Percentiles rank a stretch among this genome's conserved stretches.
phyloP scores from a whole-genome alignment of 1,140 invertebrate genomes.

The Dryas iulia region DNA sequence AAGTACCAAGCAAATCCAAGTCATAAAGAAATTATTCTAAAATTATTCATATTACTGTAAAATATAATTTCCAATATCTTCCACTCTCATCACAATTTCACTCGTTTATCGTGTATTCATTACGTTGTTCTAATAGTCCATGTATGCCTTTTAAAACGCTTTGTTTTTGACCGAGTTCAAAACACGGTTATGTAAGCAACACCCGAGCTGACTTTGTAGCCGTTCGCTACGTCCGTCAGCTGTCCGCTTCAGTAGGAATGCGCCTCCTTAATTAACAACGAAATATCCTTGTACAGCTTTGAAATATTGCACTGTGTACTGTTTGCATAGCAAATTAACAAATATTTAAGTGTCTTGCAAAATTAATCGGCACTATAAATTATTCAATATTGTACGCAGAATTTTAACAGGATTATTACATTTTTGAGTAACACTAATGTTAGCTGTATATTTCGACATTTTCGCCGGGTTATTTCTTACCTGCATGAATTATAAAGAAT shows the following conservation, averaged over 20 bases:
- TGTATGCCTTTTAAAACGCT: background rate
- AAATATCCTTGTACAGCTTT: constrained; percentile 19
- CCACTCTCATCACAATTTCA: too few species aligned
- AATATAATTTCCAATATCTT: too few species aligned
- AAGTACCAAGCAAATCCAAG: too few species aligned
- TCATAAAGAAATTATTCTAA: too few species aligned
- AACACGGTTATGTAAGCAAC: background rate
- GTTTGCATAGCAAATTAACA: background rate
- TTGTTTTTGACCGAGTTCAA: background rate
- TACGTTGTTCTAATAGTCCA: background rate
- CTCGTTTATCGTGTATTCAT: background rate
- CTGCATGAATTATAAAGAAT: too few species aligned
- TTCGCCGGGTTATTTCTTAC: too few species aligned
- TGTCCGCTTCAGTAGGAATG: constrained; percentile 23
- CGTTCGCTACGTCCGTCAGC: constrained; percentile 11
- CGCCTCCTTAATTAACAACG: constrained; percentile 30
- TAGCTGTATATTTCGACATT: too few species aligned
- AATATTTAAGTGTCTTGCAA: background rate
- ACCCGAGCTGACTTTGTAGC: background rate
- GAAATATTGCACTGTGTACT: constrained; percentile 2
- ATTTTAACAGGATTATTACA: background rate
- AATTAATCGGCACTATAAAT: background rate
- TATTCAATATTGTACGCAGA: background rate
- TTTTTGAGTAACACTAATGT: too few species aligned
- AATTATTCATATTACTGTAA: too few species aligned